Evolutionary conservation across 23 tunicate species (phyloP), one percentile per base, ranked within the genome.

Genomic region (Diplosoma virens): DNA sequence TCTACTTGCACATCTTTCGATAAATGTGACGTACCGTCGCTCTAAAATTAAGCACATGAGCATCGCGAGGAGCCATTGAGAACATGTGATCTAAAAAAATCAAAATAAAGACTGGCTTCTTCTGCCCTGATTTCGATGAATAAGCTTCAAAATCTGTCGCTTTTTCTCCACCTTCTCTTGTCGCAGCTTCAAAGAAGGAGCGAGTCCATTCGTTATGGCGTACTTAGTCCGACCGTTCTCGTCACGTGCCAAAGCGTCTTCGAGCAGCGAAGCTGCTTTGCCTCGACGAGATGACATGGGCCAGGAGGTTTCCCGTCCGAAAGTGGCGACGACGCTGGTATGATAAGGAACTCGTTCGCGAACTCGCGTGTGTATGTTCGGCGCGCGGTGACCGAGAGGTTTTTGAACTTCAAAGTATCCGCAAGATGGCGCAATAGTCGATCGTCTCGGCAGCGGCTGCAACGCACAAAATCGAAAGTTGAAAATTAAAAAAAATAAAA

Each of bases 181-280:
- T 21, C 69, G 59, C 3, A 82, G 93, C 54, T 80, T 87, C 7
- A 87, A 28, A 22, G 65, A 71, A 30, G 58, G 73, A 1, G 76
- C 36, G 27, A 87, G 37, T 25, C 81, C 80, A 64, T 87, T 87
- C 16, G 82, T 87, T 3, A 87, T 87, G 2, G 93, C 93, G 50
- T 80, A 59, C 9, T 73, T 69, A 0, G 81, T 79, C 14, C 36
- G 9, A 34, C 75, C 54, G 17, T 72, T 48, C 30, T 72, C 61
- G 26, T 47, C n/a, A 34, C 18, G 5, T 28, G 14, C 14, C 25
- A 35, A 7, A 9, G 25, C 29, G 4, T 63, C 79, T 9, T 69
- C 87, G 4, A 73, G 79, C 41, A 56, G 48, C 37, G 79, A 82
- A 32, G n/a, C 32, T 3, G 73, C 37, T 23, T 82, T 46, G 14